Conservation (phyloP, 1,140 invertebrate genomes). For the Lasioglossum albipes region DNA sequence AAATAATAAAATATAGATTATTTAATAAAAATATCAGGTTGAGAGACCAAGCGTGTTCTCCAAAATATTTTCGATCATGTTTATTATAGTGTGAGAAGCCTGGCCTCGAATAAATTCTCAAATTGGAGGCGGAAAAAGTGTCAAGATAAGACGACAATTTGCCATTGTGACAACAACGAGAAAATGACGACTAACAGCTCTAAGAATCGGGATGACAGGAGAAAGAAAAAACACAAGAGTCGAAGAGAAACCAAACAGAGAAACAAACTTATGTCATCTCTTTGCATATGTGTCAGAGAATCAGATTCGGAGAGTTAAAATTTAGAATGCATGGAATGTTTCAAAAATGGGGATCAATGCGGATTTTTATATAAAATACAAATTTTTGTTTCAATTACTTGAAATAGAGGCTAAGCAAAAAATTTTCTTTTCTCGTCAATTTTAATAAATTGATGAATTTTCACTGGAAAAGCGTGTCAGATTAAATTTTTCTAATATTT, state of each 20-base stretch:
- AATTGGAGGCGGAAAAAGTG: background rate
- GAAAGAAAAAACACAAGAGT: conserved; percentile 5
- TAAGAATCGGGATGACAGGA: background rate
- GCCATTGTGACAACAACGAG: conserved; percentile 10
- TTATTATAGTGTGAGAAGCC: conserved; percentile 3
- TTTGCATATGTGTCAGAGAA: conserved; percentile 43
- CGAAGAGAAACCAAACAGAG: conserved; percentile 24
- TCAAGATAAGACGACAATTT: background rate
- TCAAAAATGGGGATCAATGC: conserved; percentile 6
- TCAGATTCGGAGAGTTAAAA: background rate
- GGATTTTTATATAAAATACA: too few relatives aligned
- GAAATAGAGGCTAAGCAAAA: too few relatives aligned
- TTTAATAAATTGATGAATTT: too few relatives aligned
- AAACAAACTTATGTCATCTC: background rate
- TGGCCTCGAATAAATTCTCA: background rate
- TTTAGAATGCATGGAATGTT: background rate
- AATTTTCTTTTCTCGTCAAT: too few relatives aligned
- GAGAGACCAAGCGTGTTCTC: background rate
- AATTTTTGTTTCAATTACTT: too few relatives aligned
- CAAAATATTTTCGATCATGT: background rate
- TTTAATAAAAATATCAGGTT: too few relatives aligned
- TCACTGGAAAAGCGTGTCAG: too few relatives aligned
- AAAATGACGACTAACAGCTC: too few relatives aligned
- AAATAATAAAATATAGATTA: too few relatives aligned
- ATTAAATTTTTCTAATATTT: too few relatives aligned